Evolutionary conservation across 2,797 vertebrate genomes (phyloP).

Genomic region (Argyrosomus regius): DNA sequence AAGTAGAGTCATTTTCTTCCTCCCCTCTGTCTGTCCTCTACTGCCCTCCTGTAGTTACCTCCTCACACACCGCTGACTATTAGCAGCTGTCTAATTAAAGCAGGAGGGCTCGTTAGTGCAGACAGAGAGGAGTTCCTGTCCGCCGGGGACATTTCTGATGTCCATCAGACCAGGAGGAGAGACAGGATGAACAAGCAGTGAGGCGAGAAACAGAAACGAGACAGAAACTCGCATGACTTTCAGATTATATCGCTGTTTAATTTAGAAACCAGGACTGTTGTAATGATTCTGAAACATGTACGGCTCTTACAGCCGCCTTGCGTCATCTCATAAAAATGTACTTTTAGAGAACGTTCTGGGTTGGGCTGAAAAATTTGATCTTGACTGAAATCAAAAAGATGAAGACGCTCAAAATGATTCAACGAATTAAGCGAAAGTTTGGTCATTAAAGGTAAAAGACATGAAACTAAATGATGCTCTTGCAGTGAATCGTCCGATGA

Average conservation of each 20-base stretch:
- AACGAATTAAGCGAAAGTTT: neutral
- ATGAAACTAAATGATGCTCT: neutral
- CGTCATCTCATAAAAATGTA: slow-evolving; percentile 24
- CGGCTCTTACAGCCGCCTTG: slow-evolving; percentile 19
- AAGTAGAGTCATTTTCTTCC: slow-evolving; percentile 2
- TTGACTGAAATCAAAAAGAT: neutral
- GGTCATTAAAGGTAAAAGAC: slow-evolving; percentile 15
- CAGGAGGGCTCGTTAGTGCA: slow-evolving; percentile 38
- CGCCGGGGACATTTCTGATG: neutral
- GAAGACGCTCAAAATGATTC: neutral
- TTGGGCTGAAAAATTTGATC: neutral
- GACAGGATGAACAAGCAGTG: neutral
- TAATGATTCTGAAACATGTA: neutral
- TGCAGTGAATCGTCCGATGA: neutral
- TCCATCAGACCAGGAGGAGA: neutral
- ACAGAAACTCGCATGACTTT: neutral
- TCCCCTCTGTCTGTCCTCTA: neutral
- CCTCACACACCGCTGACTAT: neutral
- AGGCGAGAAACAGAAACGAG: neutral
- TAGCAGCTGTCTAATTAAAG: slow-evolving; percentile 60
- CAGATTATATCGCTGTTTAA: neutral
- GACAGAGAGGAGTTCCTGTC: slow-evolving; percentile 19
- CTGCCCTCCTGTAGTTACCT: neutral
- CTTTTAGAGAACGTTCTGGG: neutral
- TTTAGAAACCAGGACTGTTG: neutral